Base-by-base conservation (phyloP, 2,797 vertebrate genomes). In the Rhynchotus rufescens region DNA sequence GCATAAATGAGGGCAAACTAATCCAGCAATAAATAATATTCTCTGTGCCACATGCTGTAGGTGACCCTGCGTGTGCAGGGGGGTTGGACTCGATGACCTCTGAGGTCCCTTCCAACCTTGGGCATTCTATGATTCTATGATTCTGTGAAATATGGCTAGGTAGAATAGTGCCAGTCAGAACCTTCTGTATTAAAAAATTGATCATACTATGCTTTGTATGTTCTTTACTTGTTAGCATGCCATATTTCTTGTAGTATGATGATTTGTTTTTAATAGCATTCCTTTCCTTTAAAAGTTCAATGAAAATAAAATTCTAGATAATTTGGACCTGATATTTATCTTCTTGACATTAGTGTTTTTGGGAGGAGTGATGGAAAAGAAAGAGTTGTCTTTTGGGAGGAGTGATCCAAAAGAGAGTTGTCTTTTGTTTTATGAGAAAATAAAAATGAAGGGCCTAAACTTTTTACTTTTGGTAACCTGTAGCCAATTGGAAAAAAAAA, bases 161-260 rank as follows among this genome's bases (percentile, higher is more conserved):
- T 88, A 38, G 22, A 80, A 12, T 67, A 88, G 44, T 51, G 30
- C 44, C 32, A 78, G 7, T 34, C 36, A 88, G 20, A n/a, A 77
- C 90, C 91, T 88, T 92, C 79, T 90, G 30, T 89, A 91, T 64
- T 89, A 79, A 92, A 74, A 74, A 91, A 38, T 13, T 88, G 38
- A 89, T 91, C 64, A 34, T 25, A n/a, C 19, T 81, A 22, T 69
- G 23, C 20, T 81, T 80, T 12, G 4, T 17, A 21, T 75, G 73
- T 32, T 14, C 49, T 75, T 64, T 82, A 72, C 22, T 21, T 88
- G 71, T 47, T 73, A 84, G 38, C 17, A 60, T 26, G 72, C 56
- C 49, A 49, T 4, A 66, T 91, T 91, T 77, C 38, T 85, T 49
- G 62, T 3, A 80, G 28, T 61, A 54, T 30, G n/a, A 40, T 83